Evolutionary conservation across 2,113 vertebrate genomes (phyloP), one percentile per base, ranked within the genome.

Genomic region (Scolopax mira): DNA sequence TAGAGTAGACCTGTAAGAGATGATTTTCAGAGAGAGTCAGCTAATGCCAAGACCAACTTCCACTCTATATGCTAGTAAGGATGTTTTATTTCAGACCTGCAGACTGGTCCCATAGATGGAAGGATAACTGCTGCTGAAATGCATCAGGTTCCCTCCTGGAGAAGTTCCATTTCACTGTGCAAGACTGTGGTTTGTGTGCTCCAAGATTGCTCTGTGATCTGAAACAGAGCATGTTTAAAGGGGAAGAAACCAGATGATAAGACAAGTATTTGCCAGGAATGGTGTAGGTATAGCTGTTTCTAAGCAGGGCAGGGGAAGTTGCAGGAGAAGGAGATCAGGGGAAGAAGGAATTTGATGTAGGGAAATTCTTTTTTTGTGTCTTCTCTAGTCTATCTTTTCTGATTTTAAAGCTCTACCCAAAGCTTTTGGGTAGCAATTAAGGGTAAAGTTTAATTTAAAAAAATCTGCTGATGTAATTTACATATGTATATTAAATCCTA

Each of bases 361-460:
- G 7, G 33, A 3, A 46, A 75, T 17, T 4, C 4, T 44, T 73
- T 79, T 13, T 41, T 79, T 30, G 14, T 0, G 0, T 44, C 7
- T 69, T 46, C 78, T 74, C 35, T 17, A 2, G 13, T 60, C 33
- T 55, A 1, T 54, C 19, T 71, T 75, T 21, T 79, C 22, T 39
- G 30, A n/a, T 44, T 65, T 69, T 87, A 64, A 41, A 33, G 8
- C 58, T 95, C 77, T 58, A 62, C 9, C 6, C 67, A 85, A 81
- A 94, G 30, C 39, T 88, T 71, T 58, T 83, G 65, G 33, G 24
- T 81, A 88, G 33, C 37, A 87, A 81, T 86, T 73, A 78, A 80
- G 22, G 42, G 13, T 95, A 71, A 66, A 83, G 8, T 75, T 82
- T 70, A 85, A 89, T 90, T 60, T 5, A 67, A 66, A 85, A 60